Conservation (phyloP, 2,888 invertebrate species). For the Pycnomerus fuliginosus region DNA sequence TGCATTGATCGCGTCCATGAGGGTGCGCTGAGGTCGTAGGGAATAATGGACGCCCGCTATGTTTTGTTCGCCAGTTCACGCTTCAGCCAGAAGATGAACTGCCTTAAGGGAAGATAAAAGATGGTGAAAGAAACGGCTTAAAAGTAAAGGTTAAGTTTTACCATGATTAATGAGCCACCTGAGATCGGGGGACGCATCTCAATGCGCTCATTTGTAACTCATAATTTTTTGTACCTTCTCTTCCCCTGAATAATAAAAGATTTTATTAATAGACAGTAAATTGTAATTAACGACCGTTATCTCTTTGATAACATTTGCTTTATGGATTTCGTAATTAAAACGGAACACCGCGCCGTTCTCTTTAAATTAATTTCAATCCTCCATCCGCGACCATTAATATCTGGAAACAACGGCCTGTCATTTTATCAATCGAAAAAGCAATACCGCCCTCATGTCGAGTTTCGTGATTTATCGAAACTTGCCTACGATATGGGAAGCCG, state of each 20-base stretch:
- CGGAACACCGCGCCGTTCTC: background rate
- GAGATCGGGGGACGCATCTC: conserved; percentile 21
- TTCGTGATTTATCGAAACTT: conserved; percentile 5
- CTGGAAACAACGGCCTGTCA: background rate
- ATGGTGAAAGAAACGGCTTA: conserved; percentile 25
- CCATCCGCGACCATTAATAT: background rate
- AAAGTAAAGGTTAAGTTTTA: conserved; percentile 31
- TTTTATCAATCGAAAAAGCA: conserved; percentile 1
- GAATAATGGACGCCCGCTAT: conserved; percentile 25
- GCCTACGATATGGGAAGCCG: background rate
- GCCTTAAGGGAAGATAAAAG: conserved; percentile 24
- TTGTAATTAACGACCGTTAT: background rate
- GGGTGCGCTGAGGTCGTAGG: conserved; percentile 14
- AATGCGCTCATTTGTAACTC: conserved; percentile 22
- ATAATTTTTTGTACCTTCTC: conserved; percentile 4
- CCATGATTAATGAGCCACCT: conserved; percentile 32
- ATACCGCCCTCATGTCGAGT: conserved; percentile 8
- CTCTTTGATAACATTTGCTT: background rate
- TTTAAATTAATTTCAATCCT: conserved; percentile 1
- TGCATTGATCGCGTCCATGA: conserved; percentile 22
- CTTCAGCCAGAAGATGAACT: conserved; percentile 26
- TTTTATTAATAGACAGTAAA: conserved; percentile 1
- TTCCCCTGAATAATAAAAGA: background rate
- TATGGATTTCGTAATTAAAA: background rate
- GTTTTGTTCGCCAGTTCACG: conserved; percentile 28